Base-by-base conservation (phyloP, 2,113 vertebrate genomes). In the Carassius carassius region DNA sequence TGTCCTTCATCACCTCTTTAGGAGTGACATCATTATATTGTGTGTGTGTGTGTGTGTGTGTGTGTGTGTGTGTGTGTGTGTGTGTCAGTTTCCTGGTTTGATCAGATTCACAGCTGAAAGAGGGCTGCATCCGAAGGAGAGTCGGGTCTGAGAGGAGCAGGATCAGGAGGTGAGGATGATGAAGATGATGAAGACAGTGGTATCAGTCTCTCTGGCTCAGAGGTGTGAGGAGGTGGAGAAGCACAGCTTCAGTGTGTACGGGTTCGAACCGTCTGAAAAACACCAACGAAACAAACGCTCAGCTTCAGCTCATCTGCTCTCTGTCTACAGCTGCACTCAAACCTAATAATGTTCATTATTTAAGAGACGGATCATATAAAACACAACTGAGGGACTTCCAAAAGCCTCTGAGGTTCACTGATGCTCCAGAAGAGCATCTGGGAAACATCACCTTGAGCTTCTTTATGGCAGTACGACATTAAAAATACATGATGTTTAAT, bases 201-300 rank as follows among this genome's bases (percentile, higher is more conserved):
- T 60, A 21, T 58, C 65, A 25, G 32, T 35, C 3, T 17, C 63
- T 21, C 56, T 37, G 11, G 58, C 90, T 96, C 95, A 99, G 91
- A 99, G 95, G 91, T 99, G 98, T 81, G 98, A 99, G 60, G 97
- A 99, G 63, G 97, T 99, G 89, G 98, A 99, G 94, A 99, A 99
- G 91, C 98, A 99, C 90, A 99, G 95, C 90, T 99, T 99, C 95
- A 99, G 90, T 58, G 98, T 99, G 69, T 99, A 99, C 6, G 98
- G 98, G 90, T 99, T 99, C 87, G 97, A 99, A 44, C 98, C 98
- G 94, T 98, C 98, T 99, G 95, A 85, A 86, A 88, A 88, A 62
- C 87, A 62, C 83, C 14, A 70, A 82, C 9, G 21, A 47, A n/a
- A n/a, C 60, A 74, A 14, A 75, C 37, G 56, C 81, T 81, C 74